phyloP scores from a whole-genome alignment of 2,888 invertebrate species.

The Deilephila elpenor region DNA sequence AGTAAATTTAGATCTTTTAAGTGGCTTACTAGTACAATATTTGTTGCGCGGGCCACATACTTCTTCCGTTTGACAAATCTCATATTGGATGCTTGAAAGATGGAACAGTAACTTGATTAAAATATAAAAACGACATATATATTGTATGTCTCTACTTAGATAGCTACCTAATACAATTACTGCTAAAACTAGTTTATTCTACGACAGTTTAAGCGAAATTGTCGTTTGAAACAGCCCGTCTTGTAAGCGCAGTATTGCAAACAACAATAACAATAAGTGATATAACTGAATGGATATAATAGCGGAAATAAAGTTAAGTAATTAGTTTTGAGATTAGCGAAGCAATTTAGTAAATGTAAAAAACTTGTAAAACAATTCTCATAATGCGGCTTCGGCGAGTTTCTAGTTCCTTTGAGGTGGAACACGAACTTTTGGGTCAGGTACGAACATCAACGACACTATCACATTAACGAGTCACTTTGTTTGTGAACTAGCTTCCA shows the following conservation, averaged over 20 bases:
- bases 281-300: constrained; percentile 18
- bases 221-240: background rate
- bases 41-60: no score
- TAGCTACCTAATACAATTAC: background rate
- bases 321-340: constrained; percentile 29
- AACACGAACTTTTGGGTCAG: constrained; percentile 67
- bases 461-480: constrained; percentile 70
- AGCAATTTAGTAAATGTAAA: constrained; percentile 48
- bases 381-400: constrained; percentile 51
- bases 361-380: constrained; percentile 55
- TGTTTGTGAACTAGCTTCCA: constrained; percentile 64
- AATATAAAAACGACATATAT: background rate
- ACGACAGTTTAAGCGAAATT: background rate
- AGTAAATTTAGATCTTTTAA: no score
- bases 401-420: constrained; percentile 55
- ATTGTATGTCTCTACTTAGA: background rate
- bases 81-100: no score
- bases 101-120: no score
- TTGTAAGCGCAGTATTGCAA: background rate
- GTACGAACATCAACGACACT: constrained; percentile 63
- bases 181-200: background rate
- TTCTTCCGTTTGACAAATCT: no score
- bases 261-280: constrained; percentile 10
- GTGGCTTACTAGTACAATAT: no score
- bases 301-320: constrained; percentile 14